Evolutionary conservation across 2,797 vertebrate species (phyloP).

Genomic region (Syndactyla subalaris): DNA sequence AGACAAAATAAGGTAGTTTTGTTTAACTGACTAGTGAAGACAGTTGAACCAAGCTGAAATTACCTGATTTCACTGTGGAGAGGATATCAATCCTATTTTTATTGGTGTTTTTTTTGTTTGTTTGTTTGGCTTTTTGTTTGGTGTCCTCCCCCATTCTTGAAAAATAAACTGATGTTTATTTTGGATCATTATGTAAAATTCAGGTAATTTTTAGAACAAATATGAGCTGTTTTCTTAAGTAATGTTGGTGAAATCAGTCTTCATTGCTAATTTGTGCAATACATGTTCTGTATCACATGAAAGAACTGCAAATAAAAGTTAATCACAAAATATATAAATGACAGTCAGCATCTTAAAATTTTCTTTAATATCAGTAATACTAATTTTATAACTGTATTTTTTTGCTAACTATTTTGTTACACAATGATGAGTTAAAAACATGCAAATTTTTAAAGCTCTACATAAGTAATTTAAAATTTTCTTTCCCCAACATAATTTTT

Average conservation of each 20-base stretch:
- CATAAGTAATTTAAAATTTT: background rate
- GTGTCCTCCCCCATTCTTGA: background rate
- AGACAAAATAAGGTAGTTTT: background rate
- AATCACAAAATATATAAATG: background rate
- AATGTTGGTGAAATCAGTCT: background rate
- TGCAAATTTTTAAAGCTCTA: background rate
- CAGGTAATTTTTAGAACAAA: background rate
- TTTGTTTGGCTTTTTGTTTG: too few species aligned
- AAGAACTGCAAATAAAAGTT: background rate
- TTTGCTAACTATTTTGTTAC: background rate
- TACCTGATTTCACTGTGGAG: background rate
- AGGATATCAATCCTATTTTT: background rate
- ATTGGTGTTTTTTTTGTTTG: too few species aligned
- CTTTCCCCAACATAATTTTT: background rate
- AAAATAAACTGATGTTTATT: background rate
- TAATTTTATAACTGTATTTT: background rate
- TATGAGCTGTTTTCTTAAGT: background rate
- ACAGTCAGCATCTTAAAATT: background rate
- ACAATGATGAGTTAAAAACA: background rate
- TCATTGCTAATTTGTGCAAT: background rate
- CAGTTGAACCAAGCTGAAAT: background rate
- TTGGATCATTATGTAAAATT: background rate
- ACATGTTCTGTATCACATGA: background rate
- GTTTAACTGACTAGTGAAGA: background rate
- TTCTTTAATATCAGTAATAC: background rate